These are phyloP conservation scores for Machimus rusticus DNA, from an alignment of 2,888 invertebrate species.

Conservation along the genomic window DNA sequence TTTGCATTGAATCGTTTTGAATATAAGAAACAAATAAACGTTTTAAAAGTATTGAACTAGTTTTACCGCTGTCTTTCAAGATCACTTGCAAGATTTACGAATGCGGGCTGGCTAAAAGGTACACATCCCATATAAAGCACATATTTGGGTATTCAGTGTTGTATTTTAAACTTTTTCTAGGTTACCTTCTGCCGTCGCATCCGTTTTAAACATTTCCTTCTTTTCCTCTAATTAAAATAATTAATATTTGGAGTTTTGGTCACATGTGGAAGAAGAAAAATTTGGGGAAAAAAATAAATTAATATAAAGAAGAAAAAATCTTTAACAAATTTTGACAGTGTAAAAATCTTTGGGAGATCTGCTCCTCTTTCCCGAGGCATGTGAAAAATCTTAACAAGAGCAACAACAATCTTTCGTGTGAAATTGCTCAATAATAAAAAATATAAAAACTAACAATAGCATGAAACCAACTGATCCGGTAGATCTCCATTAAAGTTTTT, in stretches of 20 bases:
- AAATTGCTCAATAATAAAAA: neutral
- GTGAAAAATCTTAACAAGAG: conserved; percentile 2
- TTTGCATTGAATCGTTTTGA: conserved; percentile 34
- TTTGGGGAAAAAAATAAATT: neutral
- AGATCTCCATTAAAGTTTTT: neutral
- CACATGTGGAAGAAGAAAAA: conserved; percentile 22
- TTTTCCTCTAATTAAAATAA: neutral
- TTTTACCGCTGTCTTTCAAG: conserved; percentile 24
- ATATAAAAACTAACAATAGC: neutral
- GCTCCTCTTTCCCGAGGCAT: neutral
- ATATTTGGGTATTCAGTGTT: neutral
- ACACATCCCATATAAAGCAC: neutral
- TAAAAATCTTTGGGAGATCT: conserved; percentile 31
- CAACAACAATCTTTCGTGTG: neutral
- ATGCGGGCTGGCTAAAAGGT: neutral
- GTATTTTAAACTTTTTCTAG: neutral
- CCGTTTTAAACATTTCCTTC: neutral
- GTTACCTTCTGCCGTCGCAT: neutral
- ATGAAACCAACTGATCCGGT: neutral
- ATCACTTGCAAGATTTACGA: conserved; percentile 1
- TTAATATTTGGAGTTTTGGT: conserved; percentile 27
- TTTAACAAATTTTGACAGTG: conserved; percentile 28
- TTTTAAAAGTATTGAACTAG: conserved; percentile 24
- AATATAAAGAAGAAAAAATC: neutral
- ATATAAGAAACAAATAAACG: conserved; percentile 24